Percentiles rank a stretch among this genome's conserved stretches.
Evolutionary conservation across 2,113 vertebrate species (phyloP).

Genomic region (Syrmaticus mikado): DNA sequence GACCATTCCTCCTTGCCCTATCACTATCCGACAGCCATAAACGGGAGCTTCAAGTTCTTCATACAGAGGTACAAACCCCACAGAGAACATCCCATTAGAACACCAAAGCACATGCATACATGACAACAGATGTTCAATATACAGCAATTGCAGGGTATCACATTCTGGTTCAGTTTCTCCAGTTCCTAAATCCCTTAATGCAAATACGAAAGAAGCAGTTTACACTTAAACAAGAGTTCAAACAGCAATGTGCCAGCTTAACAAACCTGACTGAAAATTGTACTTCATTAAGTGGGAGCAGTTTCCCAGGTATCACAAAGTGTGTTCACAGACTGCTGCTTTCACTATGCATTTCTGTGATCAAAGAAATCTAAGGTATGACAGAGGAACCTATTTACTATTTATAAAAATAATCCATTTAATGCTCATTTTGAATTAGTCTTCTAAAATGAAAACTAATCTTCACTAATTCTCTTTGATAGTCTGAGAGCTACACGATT

Average conservation of each 20-base stretch:
- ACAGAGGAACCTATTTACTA: neutral
- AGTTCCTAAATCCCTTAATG: neutral
- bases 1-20: no score
- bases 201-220: neutral
- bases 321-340: neutral
- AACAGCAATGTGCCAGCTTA: neutral
- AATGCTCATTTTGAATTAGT: neutral
- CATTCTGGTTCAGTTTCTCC: neutral
- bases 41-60: neutral
- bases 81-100: neutral
- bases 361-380: neutral
- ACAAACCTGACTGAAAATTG: neutral
- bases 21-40: no score
- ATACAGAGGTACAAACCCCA: neutral
- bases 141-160: neutral
- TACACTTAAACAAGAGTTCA: neutral
- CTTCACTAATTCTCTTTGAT: conserved; percentile 6
- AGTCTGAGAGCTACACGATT: neutral
- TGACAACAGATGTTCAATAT: neutral
- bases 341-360: neutral
- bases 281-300: conserved; percentile 4
- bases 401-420: neutral
- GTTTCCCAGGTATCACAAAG: conserved; percentile 3
- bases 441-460: neutral
- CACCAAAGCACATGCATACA: neutral